These are phyloP conservation scores for Ptilorrhoa leucosticta DNA, from an alignment of 2,113 vertebrate genomes.

Conservation along the genomic window DNA sequence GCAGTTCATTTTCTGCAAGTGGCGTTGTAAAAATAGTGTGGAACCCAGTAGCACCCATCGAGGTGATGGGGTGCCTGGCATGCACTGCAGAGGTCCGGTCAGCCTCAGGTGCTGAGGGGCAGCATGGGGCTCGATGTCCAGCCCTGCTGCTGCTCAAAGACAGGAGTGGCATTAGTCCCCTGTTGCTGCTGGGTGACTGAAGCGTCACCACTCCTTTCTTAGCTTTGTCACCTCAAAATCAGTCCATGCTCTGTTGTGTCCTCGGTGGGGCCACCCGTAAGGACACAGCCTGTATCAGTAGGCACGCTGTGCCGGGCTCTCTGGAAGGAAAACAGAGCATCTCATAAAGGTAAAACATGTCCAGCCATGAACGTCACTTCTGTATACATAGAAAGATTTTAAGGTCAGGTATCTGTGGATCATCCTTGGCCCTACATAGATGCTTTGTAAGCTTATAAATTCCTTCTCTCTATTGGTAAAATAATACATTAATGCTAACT, in stretches of 20 bases:
- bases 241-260: not conserved
- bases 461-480: not conserved
- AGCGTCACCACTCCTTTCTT: not conserved
- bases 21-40: not conserved
- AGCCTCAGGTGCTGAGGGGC: not conserved
- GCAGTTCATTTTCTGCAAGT: not conserved
- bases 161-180: not conserved
- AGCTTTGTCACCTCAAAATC: not conserved
- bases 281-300: not conserved
- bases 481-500: not conserved
- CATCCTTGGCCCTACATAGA: not conserved
- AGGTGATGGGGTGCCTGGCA: not conserved
- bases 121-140: not conserved
- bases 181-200: not conserved
- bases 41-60: not conserved
- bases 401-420: not conserved
- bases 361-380: fast-evolving
- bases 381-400: not conserved
- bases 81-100: fast-evolving
- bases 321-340: not conserved
- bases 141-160: not conserved
- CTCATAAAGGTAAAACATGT: not conserved
- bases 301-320: fast-evolving
- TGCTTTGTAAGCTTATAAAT: not conserved
- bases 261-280: fast-evolving